Conservation (phyloP, 1,140 invertebrate genomes). For the Lucilia sericata region DNA sequence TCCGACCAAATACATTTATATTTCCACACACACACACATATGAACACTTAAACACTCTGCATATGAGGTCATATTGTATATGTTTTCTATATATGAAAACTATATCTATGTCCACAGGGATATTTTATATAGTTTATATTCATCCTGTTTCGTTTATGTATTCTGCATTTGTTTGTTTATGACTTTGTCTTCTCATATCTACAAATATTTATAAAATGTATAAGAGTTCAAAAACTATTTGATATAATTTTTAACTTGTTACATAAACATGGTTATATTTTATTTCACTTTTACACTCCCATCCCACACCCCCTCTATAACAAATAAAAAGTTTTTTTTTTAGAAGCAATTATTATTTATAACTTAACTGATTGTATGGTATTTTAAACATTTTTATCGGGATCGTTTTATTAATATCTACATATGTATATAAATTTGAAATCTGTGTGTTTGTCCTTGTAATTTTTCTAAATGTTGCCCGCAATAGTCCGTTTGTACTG, state of each 20-base stretch:
- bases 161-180: constrained; percentile 35
- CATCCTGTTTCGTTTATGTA: not conserved
- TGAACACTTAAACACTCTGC: not conserved
- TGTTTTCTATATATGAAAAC: not conserved
- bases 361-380: constrained; percentile 33
- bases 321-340: not conserved
- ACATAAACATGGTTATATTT: constrained; percentile 19
- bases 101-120: constrained; percentile 38
- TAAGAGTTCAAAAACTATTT: constrained; percentile 41
- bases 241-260: constrained; percentile 42
- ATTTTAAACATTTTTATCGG: constrained; percentile 27
- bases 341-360: constrained; percentile 41
- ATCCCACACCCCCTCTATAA: not conserved
- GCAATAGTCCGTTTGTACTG: no score
- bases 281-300: not conserved
- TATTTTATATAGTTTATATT: constrained; percentile 6
- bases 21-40: not conserved
- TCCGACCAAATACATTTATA: not conserved
- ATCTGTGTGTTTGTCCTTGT: not conserved
- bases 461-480: not conserved
- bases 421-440: not conserved
- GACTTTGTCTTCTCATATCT: constrained; percentile 24
- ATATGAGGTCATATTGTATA: constrained; percentile 32
- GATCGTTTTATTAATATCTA: not conserved
- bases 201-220: constrained; percentile 35